phyloP scores from a whole-genome alignment of 1,140 invertebrate species.

The Patella vulgata region DNA sequence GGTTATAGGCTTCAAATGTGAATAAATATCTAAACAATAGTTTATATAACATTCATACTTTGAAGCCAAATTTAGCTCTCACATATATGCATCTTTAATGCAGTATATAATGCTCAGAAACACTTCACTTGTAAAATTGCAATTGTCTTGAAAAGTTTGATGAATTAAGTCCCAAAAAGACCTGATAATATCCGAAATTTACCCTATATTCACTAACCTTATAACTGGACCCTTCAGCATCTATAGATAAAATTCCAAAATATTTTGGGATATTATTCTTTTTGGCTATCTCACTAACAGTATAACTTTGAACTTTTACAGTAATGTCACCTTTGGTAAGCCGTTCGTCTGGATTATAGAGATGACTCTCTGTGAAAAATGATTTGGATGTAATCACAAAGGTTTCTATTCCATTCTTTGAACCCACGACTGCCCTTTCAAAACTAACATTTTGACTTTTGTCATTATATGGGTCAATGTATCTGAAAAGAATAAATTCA shows the following conservation, averaged over 20 bases:
- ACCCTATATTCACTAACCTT: no score
- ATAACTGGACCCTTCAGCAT: conserved; percentile 53
- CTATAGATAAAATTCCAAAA: conserved; percentile 56
- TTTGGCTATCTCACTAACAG: conserved; percentile 44
- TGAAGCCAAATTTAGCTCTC: no score
- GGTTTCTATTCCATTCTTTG: conserved; percentile 32
- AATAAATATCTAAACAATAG: no score
- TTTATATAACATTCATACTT: no score
- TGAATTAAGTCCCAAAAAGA: no score
- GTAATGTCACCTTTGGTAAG: conserved; percentile 4
- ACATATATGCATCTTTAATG: no score
- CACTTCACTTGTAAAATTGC: no score
- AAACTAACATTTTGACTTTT: conserved; percentile 41
- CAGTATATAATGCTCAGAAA: no score
- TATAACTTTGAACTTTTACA: conserved; percentile 42
- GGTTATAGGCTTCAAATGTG: no score
- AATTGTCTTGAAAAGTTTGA: no score
- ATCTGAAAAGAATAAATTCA: no score
- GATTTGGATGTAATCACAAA: conserved; percentile 38
- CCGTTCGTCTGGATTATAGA: conserved; percentile 12
- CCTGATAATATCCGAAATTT: no score
- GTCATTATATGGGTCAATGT: conserved; percentile 40
- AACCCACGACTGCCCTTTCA: conserved; percentile 40
- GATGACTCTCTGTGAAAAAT: conserved; percentile 46
- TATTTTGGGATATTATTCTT: conserved; percentile 44